Evolutionary conservation across 2,888 invertebrate genomes (phyloP).

Genomic region (Erynnis tages): DNA sequence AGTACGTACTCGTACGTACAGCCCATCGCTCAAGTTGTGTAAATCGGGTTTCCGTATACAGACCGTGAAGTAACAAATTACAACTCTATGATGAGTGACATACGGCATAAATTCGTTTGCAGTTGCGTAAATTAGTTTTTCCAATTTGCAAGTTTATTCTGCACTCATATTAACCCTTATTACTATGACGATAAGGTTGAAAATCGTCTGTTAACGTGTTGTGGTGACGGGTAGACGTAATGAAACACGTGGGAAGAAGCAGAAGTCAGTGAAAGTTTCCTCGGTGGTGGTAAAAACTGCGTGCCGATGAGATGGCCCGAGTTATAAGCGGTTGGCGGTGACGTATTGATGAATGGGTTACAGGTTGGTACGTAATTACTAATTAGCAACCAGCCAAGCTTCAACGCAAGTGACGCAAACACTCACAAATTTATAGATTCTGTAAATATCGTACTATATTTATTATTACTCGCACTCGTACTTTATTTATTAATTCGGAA

Average conservation of each 20-base stretch:
- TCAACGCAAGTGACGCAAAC: too few relatives aligned
- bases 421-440: too few relatives aligned
- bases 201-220: not conserved
- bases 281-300: slow-evolving; percentile 41
- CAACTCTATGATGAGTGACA: not conserved
- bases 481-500: too few relatives aligned
- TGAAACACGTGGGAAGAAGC: slow-evolving; percentile 44
- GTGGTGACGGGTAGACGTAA: slow-evolving; percentile 17
- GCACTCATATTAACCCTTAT: slow-evolving; percentile 8
- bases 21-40: slow-evolving; percentile 22
- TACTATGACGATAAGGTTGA: not conserved
- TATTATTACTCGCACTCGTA: too few relatives aligned
- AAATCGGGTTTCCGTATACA: slow-evolving; percentile 18
- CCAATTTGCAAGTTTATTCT: slow-evolving; percentile 10
- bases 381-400: too few relatives aligned
- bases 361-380: too few relatives aligned
- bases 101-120: slow-evolving; percentile 2
- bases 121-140: slow-evolving; percentile 4
- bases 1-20: slow-evolving; percentile 1
- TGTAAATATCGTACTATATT: too few relatives aligned
- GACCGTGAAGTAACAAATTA: not conserved
- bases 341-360: too few relatives aligned
- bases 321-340: slow-evolving; percentile 23
- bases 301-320: slow-evolving; percentile 29
- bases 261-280: slow-evolving; percentile 46